Conservation (phyloP, 1,140 invertebrate genomes). For the Adelges cooleyi region DNA sequence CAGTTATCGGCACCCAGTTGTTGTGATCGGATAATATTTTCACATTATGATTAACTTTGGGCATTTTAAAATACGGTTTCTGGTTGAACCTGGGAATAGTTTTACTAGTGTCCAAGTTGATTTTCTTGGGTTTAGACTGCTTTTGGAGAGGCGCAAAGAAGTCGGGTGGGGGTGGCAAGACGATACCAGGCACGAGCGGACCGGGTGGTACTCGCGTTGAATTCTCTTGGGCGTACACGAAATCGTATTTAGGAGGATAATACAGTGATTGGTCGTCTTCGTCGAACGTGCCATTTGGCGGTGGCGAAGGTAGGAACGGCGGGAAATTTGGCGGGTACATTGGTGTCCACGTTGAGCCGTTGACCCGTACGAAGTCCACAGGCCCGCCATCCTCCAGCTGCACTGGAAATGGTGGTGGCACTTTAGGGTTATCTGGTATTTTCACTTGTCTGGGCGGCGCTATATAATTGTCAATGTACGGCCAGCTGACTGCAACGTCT, state of each 20-base stretch:
- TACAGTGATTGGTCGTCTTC: slow-evolving; percentile 81
- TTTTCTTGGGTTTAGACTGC: slow-evolving; percentile 29
- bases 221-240: slow-evolving; percentile 67
- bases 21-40: not conserved
- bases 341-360: slow-evolving; percentile 35
- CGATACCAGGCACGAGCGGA: slow-evolving; percentile 73
- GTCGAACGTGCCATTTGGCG: slow-evolving; percentile 58
- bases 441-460: slow-evolving; percentile 68
- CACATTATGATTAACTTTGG: slow-evolving; percentile 12
- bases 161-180: slow-evolving; percentile 72
- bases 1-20: not conserved
- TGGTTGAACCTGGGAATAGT: slow-evolving; percentile 21
- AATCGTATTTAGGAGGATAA: slow-evolving; percentile 79
- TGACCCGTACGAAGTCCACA: slow-evolving; percentile 50
- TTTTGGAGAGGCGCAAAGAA: slow-evolving; percentile 59
- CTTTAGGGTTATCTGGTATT: slow-evolving; percentile 56
- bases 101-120: slow-evolving; percentile 24
- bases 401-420: slow-evolving; percentile 80
- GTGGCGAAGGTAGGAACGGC: slow-evolving; percentile 38
- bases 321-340: slow-evolving; percentile 35
- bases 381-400: slow-evolving; percentile 67
- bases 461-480: slow-evolving; percentile 67
- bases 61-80: slow-evolving; percentile 26
- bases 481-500: slow-evolving; percentile 44
- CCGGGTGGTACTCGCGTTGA: slow-evolving; percentile 64